These are phyloP conservation scores for Cathartes aura DNA, from an alignment of 2,113 vertebrate genomes.

Conservation along the genomic window DNA sequence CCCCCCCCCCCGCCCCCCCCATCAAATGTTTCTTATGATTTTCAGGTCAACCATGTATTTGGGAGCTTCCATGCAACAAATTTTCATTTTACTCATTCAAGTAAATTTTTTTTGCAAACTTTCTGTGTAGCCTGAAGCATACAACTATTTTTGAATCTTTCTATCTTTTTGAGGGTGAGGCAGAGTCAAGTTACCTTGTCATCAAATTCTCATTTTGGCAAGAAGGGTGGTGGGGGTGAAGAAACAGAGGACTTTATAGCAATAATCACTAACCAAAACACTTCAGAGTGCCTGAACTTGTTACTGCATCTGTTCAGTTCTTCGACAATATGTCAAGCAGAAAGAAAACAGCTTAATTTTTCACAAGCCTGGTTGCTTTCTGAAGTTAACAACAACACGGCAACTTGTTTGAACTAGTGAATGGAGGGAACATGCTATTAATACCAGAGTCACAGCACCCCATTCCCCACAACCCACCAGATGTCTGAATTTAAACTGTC, in stretches of 20 bases:
- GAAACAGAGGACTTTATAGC: conserved; percentile 56
- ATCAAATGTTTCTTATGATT: not conserved
- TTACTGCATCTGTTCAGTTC: conserved; percentile 53
- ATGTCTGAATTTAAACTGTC: conserved; percentile 62
- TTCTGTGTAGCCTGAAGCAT: not conserved
- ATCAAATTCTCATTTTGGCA: conserved; percentile 67
- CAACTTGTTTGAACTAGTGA: conserved; percentile 67
- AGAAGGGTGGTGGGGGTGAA: conserved; percentile 52
- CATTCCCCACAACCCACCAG: conserved; percentile 39
- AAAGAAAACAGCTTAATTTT: conserved; percentile 71
- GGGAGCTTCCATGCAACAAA: not conserved
- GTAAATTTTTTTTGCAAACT: conserved; percentile 8
- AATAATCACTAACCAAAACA: conserved; percentile 70
- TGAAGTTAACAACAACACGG: conserved; percentile 53
- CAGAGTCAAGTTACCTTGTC: conserved; percentile 65
- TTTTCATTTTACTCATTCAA: conserved; percentile 9
- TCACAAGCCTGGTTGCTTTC: conserved; percentile 61
- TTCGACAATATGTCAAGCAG: conserved; percentile 62
- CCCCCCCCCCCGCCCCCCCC: no score
- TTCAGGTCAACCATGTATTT: not conserved
- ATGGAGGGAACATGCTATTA: conserved; percentile 59
- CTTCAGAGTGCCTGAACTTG: conserved; percentile 65
- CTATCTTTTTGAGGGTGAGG: conserved; percentile 42
- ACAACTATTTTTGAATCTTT: conserved; percentile 53
- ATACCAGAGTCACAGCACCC: conserved; percentile 33